Percentiles rank a stretch among this genome's conserved stretches.
Evolutionary conservation across 2,888 invertebrate species (phyloP).

Genomic region (Liopterus haemorrhoidalis): DNA sequence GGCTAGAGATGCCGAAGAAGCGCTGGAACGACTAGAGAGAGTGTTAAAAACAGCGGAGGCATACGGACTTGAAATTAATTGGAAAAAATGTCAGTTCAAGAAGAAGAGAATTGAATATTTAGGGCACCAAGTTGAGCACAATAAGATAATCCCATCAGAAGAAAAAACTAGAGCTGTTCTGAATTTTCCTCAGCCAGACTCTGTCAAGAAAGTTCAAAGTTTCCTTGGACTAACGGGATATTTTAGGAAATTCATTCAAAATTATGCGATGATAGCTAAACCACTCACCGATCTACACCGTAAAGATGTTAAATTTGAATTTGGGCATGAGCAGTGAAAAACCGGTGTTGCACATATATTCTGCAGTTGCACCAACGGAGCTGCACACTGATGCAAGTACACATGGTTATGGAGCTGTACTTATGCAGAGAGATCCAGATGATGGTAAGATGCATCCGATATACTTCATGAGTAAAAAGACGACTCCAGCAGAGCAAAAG

Average conservation of each 20-base stretch:
- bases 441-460: conserved; percentile 29
- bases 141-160: conserved; percentile 25
- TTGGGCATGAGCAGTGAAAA: conserved; percentile 23
- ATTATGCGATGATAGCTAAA: conserved; percentile 28
- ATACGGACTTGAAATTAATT: conserved; percentile 26
- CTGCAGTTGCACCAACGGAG: conserved; percentile 27
- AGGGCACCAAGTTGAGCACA: conserved; percentile 29
- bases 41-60: conserved; percentile 24
- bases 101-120: conserved; percentile 26
- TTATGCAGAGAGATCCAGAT: conserved; percentile 26
- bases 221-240: conserved; percentile 30
- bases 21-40: conserved; percentile 24
- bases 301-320: conserved; percentile 15
- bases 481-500: conserved; percentile 28
- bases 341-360: too few species aligned
- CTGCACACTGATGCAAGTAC: conserved; percentile 25
- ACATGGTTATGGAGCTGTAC: conserved; percentile 27
- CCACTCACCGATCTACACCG: conserved; percentile 28
- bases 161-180: conserved; percentile 29
- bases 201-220: conserved; percentile 26
- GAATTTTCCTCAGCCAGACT: conserved; percentile 27
- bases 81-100: conserved; percentile 30
- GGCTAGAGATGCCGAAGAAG: conserved; percentile 25
- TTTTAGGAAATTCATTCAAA: conserved; percentile 30
- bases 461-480: conserved; percentile 31